Percentiles rank a stretch among this genome's conserved stretches.
phyloP scores from a whole-genome alignment of 2,888 invertebrate species.

The Limnephilus lunatus region DNA sequence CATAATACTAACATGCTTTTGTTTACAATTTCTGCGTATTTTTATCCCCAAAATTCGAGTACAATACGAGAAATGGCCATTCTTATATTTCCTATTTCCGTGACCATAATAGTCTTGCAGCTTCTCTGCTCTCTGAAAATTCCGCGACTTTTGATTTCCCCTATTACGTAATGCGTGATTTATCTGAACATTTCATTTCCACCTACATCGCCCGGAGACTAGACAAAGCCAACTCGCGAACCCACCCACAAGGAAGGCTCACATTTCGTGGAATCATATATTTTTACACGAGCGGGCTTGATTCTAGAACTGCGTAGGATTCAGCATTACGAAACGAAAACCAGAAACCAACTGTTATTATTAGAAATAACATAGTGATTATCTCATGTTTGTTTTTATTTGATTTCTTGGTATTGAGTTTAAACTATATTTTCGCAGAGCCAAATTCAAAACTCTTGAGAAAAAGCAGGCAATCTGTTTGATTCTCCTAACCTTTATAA shows the following conservation, averaged over 20 bases:
- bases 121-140: slow-evolving; percentile 14
- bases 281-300: background rate
- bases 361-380: background rate
- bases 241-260: slow-evolving; percentile 8
- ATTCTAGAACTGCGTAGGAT: background rate
- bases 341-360: background rate
- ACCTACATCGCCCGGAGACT: background rate
- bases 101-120: background rate
- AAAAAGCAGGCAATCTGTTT: background rate
- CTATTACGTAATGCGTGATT: slow-evolving; percentile 39
- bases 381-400: background rate
- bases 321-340: background rate
- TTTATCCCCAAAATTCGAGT: too few species aligned
- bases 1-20: too few species aligned
- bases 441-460: background rate
- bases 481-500: background rate
- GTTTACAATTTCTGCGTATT: too few species aligned
- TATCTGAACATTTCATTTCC: slow-evolving; percentile 45
- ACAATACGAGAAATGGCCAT: background rate
- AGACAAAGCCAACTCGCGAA: background rate
- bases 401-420: background rate
- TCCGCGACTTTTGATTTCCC: slow-evolving; percentile 37
- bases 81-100: background rate
- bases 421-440: background rate
- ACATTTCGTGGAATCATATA: slow-evolving; percentile 18